Evolutionary conservation across 2,888 invertebrate genomes (phyloP).

Genomic region (Hipparchia semele): DNA sequence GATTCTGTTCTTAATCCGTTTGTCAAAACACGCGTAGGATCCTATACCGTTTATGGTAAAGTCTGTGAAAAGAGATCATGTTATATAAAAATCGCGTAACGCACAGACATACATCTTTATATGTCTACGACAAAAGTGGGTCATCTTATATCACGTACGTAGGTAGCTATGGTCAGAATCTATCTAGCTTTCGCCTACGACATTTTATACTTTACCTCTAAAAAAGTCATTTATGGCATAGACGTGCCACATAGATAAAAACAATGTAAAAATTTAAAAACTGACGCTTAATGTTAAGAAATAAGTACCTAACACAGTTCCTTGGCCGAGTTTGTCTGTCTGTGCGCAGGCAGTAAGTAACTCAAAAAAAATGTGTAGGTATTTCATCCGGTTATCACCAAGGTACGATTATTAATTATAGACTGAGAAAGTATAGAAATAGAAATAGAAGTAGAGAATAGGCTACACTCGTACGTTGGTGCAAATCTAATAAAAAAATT

Average conservation of each 20-base stretch:
- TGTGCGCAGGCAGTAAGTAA: too few relatives aligned
- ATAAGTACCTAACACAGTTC: too few relatives aligned
- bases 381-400: too few relatives aligned
- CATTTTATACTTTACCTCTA: slow-evolving; percentile 2
- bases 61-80: slow-evolving; percentile 3
- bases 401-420: too few relatives aligned
- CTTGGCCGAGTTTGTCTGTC: too few relatives aligned
- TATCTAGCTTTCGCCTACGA: slow-evolving; percentile 38
- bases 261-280: neutral
- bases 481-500: too few relatives aligned
- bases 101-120: slow-evolving; percentile 23
- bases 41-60: slow-evolving; percentile 2
- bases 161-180: slow-evolving; percentile 28
- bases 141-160: slow-evolving; percentile 21
- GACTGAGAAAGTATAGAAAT: too few relatives aligned
- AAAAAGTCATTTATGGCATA: slow-evolving; percentile 15
- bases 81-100: slow-evolving; percentile 31
- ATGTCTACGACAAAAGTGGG: slow-evolving; percentile 21
- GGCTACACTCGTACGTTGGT: too few relatives aligned
- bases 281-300: neutral
- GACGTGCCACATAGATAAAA: slow-evolving; percentile 14
- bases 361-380: too few relatives aligned
- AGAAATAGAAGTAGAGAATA: too few relatives aligned
- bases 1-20: neutral
- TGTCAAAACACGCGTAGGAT: neutral